These are phyloP conservation scores for Ceratina calcarata DNA, from an alignment of 1,140 invertebrate genomes.

Conservation along the genomic window DNA sequence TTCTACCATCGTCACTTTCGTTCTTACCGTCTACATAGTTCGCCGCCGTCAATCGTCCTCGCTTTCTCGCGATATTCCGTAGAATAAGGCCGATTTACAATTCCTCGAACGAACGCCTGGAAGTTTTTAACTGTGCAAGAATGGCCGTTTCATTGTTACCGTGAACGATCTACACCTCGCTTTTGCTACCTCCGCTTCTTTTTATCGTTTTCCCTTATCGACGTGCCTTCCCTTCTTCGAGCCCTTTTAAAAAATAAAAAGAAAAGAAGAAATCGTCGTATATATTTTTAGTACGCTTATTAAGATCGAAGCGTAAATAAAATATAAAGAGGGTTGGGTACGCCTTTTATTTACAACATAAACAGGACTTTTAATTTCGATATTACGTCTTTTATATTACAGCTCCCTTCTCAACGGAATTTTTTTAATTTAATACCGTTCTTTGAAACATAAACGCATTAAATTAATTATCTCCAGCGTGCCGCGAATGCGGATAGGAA, in stretches of 20 bases:
- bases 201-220: neutral
- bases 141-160: conserved; percentile 2
- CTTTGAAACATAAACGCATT: neutral
- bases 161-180: neutral
- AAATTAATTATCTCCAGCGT: too few species aligned
- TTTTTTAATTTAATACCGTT: neutral
- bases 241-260: too few species aligned
- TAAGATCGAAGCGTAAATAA: neutral
- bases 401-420: rapidly evolving
- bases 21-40: neutral
- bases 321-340: neutral
- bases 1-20: too few species aligned
- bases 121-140: conserved; percentile 2
- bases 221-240: too few species aligned
- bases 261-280: too few species aligned
- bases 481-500: neutral
- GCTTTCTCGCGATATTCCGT: neutral
- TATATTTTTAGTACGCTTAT: neutral
- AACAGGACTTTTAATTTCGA: neutral
- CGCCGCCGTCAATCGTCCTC: neutral
- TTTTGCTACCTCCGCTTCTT: neutral
- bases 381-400: neutral
- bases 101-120: neutral
- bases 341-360: too few species aligned
- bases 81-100: conserved; percentile 27